Conservation (phyloP, 2,888 invertebrate genomes). For the Ennomos fuscantarius region DNA sequence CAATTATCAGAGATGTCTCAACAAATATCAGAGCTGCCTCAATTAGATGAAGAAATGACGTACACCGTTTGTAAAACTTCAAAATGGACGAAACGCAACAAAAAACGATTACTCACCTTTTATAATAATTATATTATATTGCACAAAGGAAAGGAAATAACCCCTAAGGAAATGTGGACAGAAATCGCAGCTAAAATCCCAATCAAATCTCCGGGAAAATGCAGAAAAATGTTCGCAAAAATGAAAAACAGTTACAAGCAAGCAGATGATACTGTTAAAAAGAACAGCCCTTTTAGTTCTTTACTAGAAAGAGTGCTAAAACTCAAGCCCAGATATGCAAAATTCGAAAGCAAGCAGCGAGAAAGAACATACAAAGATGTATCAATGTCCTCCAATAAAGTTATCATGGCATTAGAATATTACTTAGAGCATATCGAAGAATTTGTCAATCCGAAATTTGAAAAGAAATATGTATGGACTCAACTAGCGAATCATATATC, state of each 20-base stretch:
- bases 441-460: slow-evolving; percentile 69
- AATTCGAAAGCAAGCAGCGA: slow-evolving; percentile 50
- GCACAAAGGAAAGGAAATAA: slow-evolving; percentile 60
- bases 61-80: slow-evolving; percentile 22
- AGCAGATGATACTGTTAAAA: slow-evolving; percentile 41
- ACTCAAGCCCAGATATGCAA: slow-evolving; percentile 61
- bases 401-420: slow-evolving; percentile 61
- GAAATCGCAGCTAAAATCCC: slow-evolving; percentile 61
- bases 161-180: slow-evolving; percentile 65
- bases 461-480: slow-evolving; percentile 72
- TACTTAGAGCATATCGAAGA: slow-evolving; percentile 72
- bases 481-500: slow-evolving; percentile 62
- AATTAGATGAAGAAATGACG: slow-evolving; percentile 23
- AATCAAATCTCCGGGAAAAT: slow-evolving; percentile 56
- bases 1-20: background rate
- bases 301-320: slow-evolving; percentile 62
- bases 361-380: slow-evolving; percentile 61
- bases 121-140: slow-evolving; percentile 68
- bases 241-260: slow-evolving; percentile 58
- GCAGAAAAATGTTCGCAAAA: slow-evolving; percentile 66
- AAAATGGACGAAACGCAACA: slow-evolving; percentile 67
- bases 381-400: slow-evolving; percentile 56
- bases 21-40: slow-evolving; percentile 11
- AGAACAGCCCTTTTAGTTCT: slow-evolving; percentile 48
- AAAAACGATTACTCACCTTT: slow-evolving; percentile 59